Evolutionary conservation across 1,140 invertebrate species (phyloP), one percentile per base, ranked within the genome.

Genomic region (Cyrtorhinus lividipennis): DNA sequence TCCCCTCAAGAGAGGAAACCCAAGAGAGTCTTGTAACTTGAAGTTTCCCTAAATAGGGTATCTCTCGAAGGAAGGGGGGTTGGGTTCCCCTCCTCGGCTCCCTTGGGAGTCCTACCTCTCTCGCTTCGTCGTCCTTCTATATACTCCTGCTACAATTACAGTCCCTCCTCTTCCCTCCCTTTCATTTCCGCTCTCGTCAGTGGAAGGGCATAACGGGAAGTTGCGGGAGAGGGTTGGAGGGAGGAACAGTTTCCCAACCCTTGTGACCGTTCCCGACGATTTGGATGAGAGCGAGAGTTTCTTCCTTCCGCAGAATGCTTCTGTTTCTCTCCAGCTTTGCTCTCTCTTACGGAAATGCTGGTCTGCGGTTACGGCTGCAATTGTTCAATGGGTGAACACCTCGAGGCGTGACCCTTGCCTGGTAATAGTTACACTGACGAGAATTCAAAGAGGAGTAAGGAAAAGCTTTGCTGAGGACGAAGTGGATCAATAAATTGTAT

Each of bases 1-100:
- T 59, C 58, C 27, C 58, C n/a, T n/a, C 58, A 59, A 59, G 58
- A 59, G 58, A 22, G 58, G 48, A 53, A 53, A 5, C 48, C 48
- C 48, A 12, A 22, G 20, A 53, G 20, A n/a, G 48, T 53, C 48
- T 53, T 53, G 48, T 53, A 15, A 53, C 48, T 53, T 53, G 48
- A 53, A 53, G 48, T 53, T 53, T 53, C 48, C 48, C 48, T 53
- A 53, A 53, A 53, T 53, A 53, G 48, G 48, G 48, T 53, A n/a
- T n/a, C n/a, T n/a, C n/a, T 53, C 20, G 48, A 10, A 53, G 12
- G 10, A 22, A 22, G 48, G 48, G 48, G 20, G 5, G 48, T 53
- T 53, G 48, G 38, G n/a, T 10, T 44, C 38, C 38, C n/a, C n/a
- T 44, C 38, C 38, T 44, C 8, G n/a, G 38, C 38, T 44, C 38